These are phyloP conservation scores for Drosophila setosimentum DNA, from an alignment of 2,888 invertebrate species.

Conservation along the genomic window DNA sequence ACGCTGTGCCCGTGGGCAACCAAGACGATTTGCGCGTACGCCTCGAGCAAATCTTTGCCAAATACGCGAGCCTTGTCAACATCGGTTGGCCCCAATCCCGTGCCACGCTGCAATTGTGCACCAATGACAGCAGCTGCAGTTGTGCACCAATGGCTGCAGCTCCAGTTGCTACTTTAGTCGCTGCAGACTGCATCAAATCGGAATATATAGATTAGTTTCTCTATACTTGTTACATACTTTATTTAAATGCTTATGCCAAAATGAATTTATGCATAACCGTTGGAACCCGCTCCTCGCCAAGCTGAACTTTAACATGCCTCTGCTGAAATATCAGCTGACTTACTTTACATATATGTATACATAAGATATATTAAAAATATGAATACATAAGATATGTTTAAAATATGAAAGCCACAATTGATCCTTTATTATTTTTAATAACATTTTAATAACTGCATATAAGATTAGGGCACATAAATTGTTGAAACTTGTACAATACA, in stretches of 20 bases:
- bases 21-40: constrained; percentile 12
- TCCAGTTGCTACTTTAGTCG: too few relatives aligned
- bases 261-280: not conserved
- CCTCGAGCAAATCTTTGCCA: constrained; percentile 48
- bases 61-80: constrained; percentile 25
- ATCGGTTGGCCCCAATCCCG: not conserved
- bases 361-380: not conserved
- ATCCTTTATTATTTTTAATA: not conserved
- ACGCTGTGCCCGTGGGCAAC: constrained; percentile 4
- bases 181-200: not conserved
- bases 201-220: not conserved
- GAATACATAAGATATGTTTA: not conserved
- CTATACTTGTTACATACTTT: not conserved
- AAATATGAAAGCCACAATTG: not conserved
- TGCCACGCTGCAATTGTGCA: not conserved
- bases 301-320: not conserved
- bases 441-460: not conserved
- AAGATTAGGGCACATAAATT: not conserved
- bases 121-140: not conserved
- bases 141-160: not conserved
- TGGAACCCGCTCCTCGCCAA: constrained; percentile 25
- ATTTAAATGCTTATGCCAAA: not conserved
- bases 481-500: not conserved
- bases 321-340: too few relatives aligned
- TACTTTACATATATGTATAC: too few relatives aligned